These are phyloP conservation scores for Callipepla squamata DNA, from an alignment of 2,113 vertebrate species.

Conservation along the genomic window DNA sequence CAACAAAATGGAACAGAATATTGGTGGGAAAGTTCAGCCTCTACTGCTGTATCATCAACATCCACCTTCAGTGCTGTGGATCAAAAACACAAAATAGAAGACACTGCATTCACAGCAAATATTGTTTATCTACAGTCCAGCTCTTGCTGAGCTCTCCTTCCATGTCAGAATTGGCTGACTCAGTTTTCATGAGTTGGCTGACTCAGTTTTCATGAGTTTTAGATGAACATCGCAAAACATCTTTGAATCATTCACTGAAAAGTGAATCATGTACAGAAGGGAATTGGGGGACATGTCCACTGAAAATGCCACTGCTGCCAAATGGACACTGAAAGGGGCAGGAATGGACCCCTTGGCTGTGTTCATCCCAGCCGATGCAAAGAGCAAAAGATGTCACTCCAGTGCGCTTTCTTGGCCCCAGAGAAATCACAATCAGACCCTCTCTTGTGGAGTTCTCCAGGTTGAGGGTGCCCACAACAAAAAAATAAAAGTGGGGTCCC, in stretches of 20 bases:
- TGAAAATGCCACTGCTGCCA: background rate
- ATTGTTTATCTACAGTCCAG: background rate
- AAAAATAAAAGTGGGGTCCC: background rate
- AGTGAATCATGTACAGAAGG: background rate
- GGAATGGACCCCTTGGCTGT: accelerated
- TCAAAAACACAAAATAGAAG: too few species aligned
- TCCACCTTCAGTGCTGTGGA: too few species aligned
- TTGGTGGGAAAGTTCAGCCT: too few species aligned
- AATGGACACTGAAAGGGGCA: background rate
- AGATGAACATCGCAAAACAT: background rate
- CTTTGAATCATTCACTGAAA: background rate
- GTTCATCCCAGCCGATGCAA: background rate
- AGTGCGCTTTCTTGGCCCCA: accelerated
- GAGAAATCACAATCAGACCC: background rate
- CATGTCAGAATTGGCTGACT: background rate
- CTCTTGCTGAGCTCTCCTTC: background rate
- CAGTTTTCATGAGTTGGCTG: background rate
- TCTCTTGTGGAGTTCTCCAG: background rate
- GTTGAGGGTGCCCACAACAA: too few species aligned
- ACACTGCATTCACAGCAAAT: too few species aligned
- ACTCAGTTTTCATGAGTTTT: background rate
- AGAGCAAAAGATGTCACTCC: background rate
- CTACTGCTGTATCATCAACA: too few species aligned
- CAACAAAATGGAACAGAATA: too few species aligned
- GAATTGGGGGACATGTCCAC: background rate